These are phyloP conservation scores for Drosophila setosimentum DNA, from an alignment of 2,888 invertebrate species.

Conservation along the genomic window DNA sequence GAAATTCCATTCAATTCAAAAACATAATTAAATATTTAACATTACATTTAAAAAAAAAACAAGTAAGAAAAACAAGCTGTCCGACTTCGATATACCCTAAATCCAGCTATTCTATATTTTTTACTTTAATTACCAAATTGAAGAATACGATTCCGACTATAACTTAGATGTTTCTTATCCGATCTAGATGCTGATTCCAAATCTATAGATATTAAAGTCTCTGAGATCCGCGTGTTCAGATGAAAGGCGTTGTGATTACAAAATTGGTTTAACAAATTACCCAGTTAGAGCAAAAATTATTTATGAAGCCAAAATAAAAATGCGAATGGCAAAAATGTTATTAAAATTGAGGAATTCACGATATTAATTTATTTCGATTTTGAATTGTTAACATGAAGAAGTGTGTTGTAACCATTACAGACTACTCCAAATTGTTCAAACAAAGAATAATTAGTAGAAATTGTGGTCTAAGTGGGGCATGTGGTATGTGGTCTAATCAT, in stretches of 20 bases:
- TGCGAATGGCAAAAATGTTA: too few relatives aligned
- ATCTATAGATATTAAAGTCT: neutral
- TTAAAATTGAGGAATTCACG: too few relatives aligned
- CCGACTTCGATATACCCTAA: neutral
- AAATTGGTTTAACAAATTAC: too few relatives aligned
- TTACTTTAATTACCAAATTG: neutral
- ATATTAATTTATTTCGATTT: too few relatives aligned
- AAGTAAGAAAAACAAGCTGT: too few relatives aligned
- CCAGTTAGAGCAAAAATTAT: too few relatives aligned
- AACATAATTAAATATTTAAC: neutral
- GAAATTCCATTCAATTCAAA: neutral
- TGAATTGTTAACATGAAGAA: too few relatives aligned
- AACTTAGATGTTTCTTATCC: neutral
- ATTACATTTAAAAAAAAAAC: neutral
- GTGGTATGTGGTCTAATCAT: slow-evolving; percentile 35
- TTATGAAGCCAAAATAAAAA: too few relatives aligned
- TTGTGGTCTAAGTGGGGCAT: neutral
- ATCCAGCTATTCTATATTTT: neutral
- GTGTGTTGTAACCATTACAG: neutral
- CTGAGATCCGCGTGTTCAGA: neutral
- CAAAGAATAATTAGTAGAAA: neutral
- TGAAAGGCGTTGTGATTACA: too few relatives aligned
- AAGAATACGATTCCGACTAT: too few relatives aligned
- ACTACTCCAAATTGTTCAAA: neutral
- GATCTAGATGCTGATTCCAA: neutral